Evolutionary conservation across 2,113 vertebrate genomes (phyloP).

Genomic region (Carollia perspicillata): DNA sequence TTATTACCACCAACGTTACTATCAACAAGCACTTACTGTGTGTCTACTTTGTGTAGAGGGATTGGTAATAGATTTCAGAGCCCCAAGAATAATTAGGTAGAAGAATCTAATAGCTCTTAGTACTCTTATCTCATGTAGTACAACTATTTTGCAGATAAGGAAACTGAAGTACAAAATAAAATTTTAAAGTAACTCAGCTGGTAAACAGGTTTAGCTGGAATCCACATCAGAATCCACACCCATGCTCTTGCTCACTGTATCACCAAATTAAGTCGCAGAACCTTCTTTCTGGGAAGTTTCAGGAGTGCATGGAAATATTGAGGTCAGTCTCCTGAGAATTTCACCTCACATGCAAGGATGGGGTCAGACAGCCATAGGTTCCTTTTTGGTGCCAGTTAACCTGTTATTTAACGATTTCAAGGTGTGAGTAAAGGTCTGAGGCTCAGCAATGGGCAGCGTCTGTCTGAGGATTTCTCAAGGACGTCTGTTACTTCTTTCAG

Average conservation of each 20-base stretch:
- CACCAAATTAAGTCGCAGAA: background rate
- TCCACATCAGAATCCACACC: background rate
- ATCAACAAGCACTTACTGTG: background rate
- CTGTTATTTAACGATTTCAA: background rate
- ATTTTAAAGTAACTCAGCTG: background rate
- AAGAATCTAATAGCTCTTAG: background rate
- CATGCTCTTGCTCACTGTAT: background rate
- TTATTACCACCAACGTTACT: background rate
- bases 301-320: background rate
- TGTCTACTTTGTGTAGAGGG: background rate
- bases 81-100: background rate
- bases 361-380: background rate
- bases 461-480: background rate
- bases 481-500: constrained; percentile 73
- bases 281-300: background rate
- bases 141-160: background rate
- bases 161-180: background rate
- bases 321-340: background rate
- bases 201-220: background rate
- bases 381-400: background rate
- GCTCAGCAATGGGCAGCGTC: background rate
- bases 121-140: background rate
- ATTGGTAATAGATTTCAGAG: background rate
- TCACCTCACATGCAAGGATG: background rate
- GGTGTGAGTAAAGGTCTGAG: background rate